A percentile compares a stretch with the other conserved stretches of the same genome.
phyloP scores from a whole-genome alignment of 1,140 invertebrate genomes.

The Drosophila persimilis region DNA sequence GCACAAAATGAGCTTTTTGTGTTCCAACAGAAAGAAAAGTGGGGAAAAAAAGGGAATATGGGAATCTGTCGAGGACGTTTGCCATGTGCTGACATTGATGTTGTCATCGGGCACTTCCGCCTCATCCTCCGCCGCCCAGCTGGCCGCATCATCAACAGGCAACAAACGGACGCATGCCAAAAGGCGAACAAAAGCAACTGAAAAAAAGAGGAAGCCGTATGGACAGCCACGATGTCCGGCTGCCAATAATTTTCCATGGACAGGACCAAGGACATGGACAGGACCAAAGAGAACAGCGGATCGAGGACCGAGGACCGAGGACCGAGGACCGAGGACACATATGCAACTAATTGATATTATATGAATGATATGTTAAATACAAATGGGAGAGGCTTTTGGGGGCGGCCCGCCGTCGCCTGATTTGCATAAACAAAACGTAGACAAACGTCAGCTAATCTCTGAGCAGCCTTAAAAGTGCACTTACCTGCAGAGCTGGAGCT shows the following conservation, averaged over 20 bases:
- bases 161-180: conserved; percentile 67
- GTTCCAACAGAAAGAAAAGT: too few relatives aligned
- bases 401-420: not conserved
- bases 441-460: conserved; percentile 36
- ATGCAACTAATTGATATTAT: conserved; percentile 80
- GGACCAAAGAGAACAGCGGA: not conserved
- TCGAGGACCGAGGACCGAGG: not conserved
- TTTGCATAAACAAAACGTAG: conserved; percentile 33
- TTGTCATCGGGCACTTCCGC: conserved; percentile 42
- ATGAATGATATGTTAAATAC: conserved; percentile 78
- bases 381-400: conserved; percentile 58
- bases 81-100: conserved; percentile 54
- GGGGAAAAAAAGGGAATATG: conserved; percentile 7
- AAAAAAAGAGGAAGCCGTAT: conserved; percentile 5
- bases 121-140: conserved; percentile 16
- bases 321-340: too few relatives aligned
- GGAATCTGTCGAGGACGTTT: conserved; percentile 36
- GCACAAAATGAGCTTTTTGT: conserved; percentile 46
- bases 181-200: conserved; percentile 15
- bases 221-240: conserved; percentile 25
- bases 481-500: conserved; percentile 26
- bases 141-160: conserved; percentile 36
- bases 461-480: conserved; percentile 59
- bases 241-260: conserved; percentile 59
- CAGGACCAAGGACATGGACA: too few relatives aligned